Conservation (phyloP, 1,140 invertebrate genomes). For the Drosophila ananassae region DNA sequence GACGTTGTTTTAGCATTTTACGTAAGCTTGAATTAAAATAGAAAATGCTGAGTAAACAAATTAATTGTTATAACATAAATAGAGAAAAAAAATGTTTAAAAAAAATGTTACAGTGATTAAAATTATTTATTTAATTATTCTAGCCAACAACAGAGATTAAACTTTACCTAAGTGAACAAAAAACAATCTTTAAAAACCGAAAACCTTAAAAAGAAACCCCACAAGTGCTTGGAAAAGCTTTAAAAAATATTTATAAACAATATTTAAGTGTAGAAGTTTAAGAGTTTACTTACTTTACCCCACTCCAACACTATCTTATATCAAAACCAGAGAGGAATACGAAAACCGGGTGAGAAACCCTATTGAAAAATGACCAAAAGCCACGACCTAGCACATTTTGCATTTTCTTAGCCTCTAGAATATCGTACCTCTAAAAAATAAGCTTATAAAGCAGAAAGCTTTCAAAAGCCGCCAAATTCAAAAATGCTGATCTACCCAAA, state of each 20-base stretch:
- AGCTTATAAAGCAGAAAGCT: slow-evolving; percentile 9
- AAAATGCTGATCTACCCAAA: not conserved
- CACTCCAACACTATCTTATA: not conserved
- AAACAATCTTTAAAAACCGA: not conserved
- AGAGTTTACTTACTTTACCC: not conserved
- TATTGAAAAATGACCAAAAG: not conserved
- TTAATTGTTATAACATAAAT: not conserved
- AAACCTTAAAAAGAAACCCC: slow-evolving; percentile 16
- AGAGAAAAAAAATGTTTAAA: not conserved
- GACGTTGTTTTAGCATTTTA: slow-evolving; percentile 47
- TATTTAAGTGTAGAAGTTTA: not conserved
- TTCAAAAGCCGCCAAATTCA: slow-evolving; percentile 3
- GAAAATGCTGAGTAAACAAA: slow-evolving; percentile 2
- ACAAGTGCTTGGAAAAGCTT: slow-evolving; percentile 27
- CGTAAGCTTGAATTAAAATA: slow-evolving; percentile 43
- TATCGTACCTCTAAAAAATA: not conserved
- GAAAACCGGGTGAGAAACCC: slow-evolving; percentile 12
- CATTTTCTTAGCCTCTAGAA: slow-evolving; percentile 11
- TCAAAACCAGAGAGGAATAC: not conserved
- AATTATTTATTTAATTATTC: slow-evolving; percentile 10
- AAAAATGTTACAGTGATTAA: not conserved
- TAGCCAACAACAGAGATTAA: not conserved
- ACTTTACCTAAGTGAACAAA: not conserved
- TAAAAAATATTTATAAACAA: not conserved
- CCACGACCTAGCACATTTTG: slow-evolving; percentile 40